phyloP scores from a whole-genome alignment of 2,888 invertebrate genomes.

The Agriopis aurantiaria region DNA sequence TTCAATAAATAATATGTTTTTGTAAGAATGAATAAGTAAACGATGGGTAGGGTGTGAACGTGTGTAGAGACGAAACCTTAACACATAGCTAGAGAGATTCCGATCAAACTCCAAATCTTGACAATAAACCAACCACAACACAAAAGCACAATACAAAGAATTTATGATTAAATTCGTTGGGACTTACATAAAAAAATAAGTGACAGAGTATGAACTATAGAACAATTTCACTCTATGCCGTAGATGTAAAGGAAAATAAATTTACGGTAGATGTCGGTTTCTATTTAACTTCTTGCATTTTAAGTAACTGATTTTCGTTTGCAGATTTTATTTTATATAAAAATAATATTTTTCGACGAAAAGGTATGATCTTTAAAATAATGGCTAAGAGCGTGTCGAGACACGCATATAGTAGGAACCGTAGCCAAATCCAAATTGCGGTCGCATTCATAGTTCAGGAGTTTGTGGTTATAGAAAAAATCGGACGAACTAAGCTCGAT shows the following conservation, averaged over 20 bases:
- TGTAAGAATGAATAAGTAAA: conserved; percentile 38
- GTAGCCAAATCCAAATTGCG: too few relatives aligned
- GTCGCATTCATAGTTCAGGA: too few relatives aligned
- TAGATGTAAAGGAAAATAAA: background rate
- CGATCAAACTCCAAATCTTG: conserved; percentile 19
- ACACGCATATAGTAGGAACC: too few relatives aligned
- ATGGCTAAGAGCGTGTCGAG: too few relatives aligned
- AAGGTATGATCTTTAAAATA: too few relatives aligned
- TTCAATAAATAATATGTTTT: conserved; percentile 10
- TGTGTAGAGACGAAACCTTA: conserved; percentile 21
- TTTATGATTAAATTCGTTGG: conserved; percentile 2
- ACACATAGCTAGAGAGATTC: conserved; percentile 22
- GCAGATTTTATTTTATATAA: too few relatives aligned
- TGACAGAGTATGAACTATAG: too few relatives aligned
- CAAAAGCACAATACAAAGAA: conserved; percentile 3
- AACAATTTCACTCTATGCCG: background rate
- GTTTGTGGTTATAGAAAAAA: too few relatives aligned
- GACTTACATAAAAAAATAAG: conserved; percentile 1
- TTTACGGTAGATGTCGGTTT: background rate
- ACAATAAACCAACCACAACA: conserved; percentile 15
- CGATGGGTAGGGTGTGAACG: conserved; percentile 36
- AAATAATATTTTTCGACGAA: too few relatives aligned
- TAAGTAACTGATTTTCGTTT: background rate
- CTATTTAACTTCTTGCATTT: background rate
- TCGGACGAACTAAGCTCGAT: too few relatives aligned